Evolutionary conservation across 2,113 vertebrate species (phyloP).

Genomic region (Amphiprion ocellaris): DNA sequence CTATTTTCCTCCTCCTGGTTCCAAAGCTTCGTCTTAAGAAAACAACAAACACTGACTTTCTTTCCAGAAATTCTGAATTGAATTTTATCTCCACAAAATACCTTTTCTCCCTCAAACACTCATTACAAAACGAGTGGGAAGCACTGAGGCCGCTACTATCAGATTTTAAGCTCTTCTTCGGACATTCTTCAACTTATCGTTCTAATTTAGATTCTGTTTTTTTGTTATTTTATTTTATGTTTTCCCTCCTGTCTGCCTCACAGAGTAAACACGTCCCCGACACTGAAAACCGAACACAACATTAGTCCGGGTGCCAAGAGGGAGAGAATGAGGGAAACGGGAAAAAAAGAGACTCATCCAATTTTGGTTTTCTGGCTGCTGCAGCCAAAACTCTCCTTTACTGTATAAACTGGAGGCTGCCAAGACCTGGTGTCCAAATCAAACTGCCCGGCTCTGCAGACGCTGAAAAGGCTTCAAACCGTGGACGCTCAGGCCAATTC

Average conservation of each 20-base stretch:
- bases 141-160: too few species aligned
- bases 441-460: conserved; percentile 63
- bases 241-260: conserved; percentile 8
- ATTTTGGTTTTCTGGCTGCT: conserved; percentile 59
- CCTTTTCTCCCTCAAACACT: too few species aligned
- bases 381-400: conserved; percentile 78
- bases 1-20: too few species aligned
- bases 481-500: conserved; percentile 57
- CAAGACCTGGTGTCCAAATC: conserved; percentile 72
- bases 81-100: too few species aligned
- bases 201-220: too few species aligned
- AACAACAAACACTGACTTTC: too few species aligned
- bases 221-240: background rate
- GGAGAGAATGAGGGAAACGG: conserved; percentile 40
- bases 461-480: conserved; percentile 59
- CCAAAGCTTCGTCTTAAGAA: too few species aligned
- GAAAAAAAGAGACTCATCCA: conserved; percentile 55
- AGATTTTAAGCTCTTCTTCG: too few species aligned
- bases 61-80: too few species aligned
- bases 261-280: conserved; percentile 52
- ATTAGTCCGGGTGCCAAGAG: conserved; percentile 63
- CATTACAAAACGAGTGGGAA: too few species aligned
- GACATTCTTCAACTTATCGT: too few species aligned
- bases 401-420: conserved; percentile 67
- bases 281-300: conserved; percentile 63